phyloP scores from a whole-genome alignment of 1,140 invertebrate species.

The Protaetia brevitarsis region DNA sequence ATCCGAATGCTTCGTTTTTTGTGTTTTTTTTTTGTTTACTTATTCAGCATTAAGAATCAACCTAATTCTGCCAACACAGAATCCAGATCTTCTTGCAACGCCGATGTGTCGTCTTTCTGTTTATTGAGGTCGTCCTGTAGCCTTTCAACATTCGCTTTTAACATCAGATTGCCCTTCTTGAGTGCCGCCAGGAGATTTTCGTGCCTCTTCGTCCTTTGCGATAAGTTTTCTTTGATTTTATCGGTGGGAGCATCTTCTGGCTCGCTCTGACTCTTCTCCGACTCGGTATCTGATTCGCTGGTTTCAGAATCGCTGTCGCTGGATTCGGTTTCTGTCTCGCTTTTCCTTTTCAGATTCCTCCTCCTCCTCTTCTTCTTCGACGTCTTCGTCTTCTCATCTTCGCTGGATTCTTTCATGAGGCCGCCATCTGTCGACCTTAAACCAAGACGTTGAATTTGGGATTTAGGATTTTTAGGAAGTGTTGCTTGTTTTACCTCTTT shows the following conservation, averaged over 20 bases:
- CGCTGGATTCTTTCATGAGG: slow-evolving; percentile 74
- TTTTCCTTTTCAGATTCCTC: slow-evolving; percentile 60
- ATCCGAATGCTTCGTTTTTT: slow-evolving; percentile 1
- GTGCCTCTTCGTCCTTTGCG: slow-evolving; percentile 63
- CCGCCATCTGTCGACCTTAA: slow-evolving; percentile 78
- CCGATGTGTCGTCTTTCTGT: slow-evolving; percentile 71
- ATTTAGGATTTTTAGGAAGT: background rate
- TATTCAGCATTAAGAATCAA: slow-evolving; percentile 37
- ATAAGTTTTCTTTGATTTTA: slow-evolving; percentile 63
- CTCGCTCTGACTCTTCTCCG: slow-evolving; percentile 58
- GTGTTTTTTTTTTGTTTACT: background rate
- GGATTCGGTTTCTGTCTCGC: slow-evolving; percentile 57
- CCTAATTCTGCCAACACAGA: slow-evolving; percentile 73
- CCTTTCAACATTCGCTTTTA: slow-evolving; percentile 81
- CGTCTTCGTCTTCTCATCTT: slow-evolving; percentile 68
- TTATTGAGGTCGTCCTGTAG: slow-evolving; percentile 80
- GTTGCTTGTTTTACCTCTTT: slow-evolving; percentile 82
- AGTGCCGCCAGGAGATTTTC: slow-evolving; percentile 72
- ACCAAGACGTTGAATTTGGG: background rate
- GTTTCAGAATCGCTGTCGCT: slow-evolving; percentile 59
- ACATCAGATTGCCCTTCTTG: slow-evolving; percentile 81
- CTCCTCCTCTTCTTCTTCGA: slow-evolving; percentile 56
- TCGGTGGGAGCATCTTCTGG: slow-evolving; percentile 63
- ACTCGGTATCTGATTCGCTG: slow-evolving; percentile 57
- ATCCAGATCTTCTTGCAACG: slow-evolving; percentile 77